Evolutionary conservation across 23 tunicate species (phyloP).

Genomic region (Ciona savignyi): DNA sequence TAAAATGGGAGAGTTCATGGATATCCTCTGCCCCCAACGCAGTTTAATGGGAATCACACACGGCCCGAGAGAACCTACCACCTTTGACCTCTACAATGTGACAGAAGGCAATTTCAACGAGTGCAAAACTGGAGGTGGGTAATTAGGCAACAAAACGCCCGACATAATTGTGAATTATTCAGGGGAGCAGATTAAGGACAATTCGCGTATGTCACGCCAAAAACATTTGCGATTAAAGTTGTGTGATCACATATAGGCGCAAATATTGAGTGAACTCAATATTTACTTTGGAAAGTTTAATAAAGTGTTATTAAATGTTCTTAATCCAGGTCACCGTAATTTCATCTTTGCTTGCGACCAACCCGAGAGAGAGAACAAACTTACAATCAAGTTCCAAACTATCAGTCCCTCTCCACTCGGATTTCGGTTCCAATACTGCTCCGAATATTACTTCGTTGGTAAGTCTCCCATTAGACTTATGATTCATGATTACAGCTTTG

Average conservation of each 20-base stretch:
- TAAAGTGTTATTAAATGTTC: too few relatives aligned
- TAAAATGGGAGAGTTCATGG: constrained; percentile 84
- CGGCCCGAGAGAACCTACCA: constrained; percentile 18
- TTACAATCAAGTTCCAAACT: constrained; percentile 77
- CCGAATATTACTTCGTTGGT: constrained; percentile 78
- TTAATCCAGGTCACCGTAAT: constrained; percentile 37
- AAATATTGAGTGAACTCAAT: too few relatives aligned
- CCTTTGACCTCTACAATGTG: constrained; percentile 69
- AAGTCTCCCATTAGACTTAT: too few relatives aligned
- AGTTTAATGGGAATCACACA: constrained; percentile 26
- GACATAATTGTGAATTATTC: too few relatives aligned
- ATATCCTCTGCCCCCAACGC: constrained; percentile 70
- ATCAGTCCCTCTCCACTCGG: constrained; percentile 93
- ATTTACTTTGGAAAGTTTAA: too few relatives aligned
- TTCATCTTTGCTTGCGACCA: constrained; percentile 66
- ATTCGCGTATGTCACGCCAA: too few relatives aligned
- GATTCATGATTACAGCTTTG: too few relatives aligned
- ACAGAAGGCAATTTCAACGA: constrained; percentile 45
- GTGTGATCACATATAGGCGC: too few relatives aligned
- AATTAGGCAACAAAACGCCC: too few relatives aligned
- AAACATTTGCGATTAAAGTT: too few relatives aligned
- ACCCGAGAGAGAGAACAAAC: constrained; percentile 86
- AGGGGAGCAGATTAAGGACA: too few relatives aligned
- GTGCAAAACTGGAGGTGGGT: constrained; percentile 64
- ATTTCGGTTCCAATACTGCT: constrained; percentile 75